Evolutionary conservation across 2,888 invertebrate genomes (phyloP), one percentile per base, ranked within the genome.

Genomic region (Clunio marinus): DNA sequence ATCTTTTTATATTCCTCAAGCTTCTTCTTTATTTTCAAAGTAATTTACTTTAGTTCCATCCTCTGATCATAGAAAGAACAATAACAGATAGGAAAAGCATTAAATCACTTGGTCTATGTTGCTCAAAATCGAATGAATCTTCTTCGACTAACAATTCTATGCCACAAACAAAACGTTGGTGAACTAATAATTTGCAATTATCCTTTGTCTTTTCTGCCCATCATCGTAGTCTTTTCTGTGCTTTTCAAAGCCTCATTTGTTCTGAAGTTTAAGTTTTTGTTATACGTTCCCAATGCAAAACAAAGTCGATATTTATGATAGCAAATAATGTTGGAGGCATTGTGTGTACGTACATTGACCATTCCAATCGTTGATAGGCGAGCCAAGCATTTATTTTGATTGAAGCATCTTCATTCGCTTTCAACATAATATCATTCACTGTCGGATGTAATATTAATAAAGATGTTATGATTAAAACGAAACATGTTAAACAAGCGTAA

Each of bases 141-240:
- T n/a, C n/a, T n/a, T n/a, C n/a, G n/a, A n/a, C n/a, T n/a, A n/a
- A n/a, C n/a, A n/a, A n/a, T n/a, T n/a, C n/a, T n/a, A n/a, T n/a
- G n/a, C n/a, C n/a, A n/a, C n/a, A n/a, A n/a, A n/a, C n/a, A n/a
- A n/a, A n/a, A n/a, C n/a, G n/a, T n/a, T n/a, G 51, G 20, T 41
- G 37, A 37, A 65, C 65, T 65, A 65, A 65, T 65, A 65, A 65
- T 65, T 65, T 65, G 46, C 65, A 65, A 65, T 65, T 65, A 65
- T 65, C 51, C 65, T 65, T 65, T 65, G 65, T 65, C 28, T 17
- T 20, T 13, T 46, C 22, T 25, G 10, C n/a, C 65, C 46, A 65
- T 46, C 65, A 65, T 65, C 65, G 32, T 65, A 4, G 32, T 32
- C 17, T 55, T 17, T 55, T 55, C 3, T 7, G 5, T 20, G 17